Evolutionary conservation across 2,113 vertebrate species (phyloP).

Genomic region (Riparia riparia): DNA sequence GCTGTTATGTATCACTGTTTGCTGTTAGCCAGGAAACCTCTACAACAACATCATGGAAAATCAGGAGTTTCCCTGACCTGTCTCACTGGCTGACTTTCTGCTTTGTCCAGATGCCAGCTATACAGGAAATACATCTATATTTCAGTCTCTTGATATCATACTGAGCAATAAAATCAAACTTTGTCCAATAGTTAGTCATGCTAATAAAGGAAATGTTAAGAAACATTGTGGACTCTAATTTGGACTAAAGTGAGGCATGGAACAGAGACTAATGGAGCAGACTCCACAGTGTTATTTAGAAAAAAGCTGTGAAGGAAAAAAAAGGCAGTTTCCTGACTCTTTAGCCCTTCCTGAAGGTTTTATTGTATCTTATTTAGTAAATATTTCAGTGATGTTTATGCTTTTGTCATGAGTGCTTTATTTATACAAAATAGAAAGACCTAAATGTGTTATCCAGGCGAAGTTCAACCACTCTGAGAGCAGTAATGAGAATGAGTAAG

Average conservation of each 20-base stretch:
- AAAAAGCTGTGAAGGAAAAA: background rate
- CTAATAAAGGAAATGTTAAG: background rate
- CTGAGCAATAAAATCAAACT: background rate
- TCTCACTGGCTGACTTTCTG: background rate
- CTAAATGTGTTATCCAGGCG: background rate
- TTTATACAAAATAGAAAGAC: background rate
- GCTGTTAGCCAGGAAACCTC: conserved; percentile 2
- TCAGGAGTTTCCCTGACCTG: conserved; percentile 1
- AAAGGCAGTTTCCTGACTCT: background rate
- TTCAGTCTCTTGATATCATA: background rate
- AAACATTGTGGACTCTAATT: background rate
- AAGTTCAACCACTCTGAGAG: background rate
- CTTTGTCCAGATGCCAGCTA: background rate
- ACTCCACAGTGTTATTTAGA: background rate
- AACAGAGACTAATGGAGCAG: background rate
- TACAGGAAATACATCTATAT: background rate
- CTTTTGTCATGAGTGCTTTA: background rate
- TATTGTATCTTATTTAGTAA: background rate
- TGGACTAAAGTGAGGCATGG: background rate
- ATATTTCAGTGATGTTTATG: background rate
- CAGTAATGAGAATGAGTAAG: background rate
- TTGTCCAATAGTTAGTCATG: background rate
- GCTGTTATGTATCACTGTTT: background rate
- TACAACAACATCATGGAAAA: background rate
- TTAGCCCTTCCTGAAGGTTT: background rate